Evolutionary conservation across 2,797 vertebrate genomes (phyloP).

Genomic region (Sebastes miniatus): DNA sequence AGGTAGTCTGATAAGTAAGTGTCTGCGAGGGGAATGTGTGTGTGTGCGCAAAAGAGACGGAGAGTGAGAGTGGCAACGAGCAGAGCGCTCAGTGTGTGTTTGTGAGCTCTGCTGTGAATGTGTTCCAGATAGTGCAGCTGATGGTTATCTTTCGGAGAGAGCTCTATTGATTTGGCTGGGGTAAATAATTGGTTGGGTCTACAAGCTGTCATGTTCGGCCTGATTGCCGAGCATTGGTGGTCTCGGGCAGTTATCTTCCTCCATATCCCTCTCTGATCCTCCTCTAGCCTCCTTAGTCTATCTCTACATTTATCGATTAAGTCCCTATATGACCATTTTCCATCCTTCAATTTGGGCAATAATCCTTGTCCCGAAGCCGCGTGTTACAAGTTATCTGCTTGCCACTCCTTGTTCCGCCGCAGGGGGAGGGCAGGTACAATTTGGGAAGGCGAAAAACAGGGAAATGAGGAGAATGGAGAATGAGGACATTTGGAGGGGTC

Average conservation of each 20-base stretch:
- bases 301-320: conserved; percentile 76
- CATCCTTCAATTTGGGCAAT: conserved; percentile 71
- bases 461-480: conserved; percentile 56
- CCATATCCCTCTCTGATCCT: conserved; percentile 78
- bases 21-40: conserved; percentile 13
- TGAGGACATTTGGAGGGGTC: conserved; percentile 65
- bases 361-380: conserved; percentile 59
- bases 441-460: conserved; percentile 23
- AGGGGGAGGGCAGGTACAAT: conserved; percentile 22
- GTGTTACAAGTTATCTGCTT: conserved; percentile 50
- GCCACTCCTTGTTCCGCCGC: conserved; percentile 25
- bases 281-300: conserved; percentile 71
- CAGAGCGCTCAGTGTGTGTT: conserved; percentile 53
- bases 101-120: conserved; percentile 65
- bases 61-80: conserved; percentile 48
- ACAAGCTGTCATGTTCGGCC: conserved; percentile 84
- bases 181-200: conserved; percentile 84
- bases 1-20: conserved; percentile 43
- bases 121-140: conserved; percentile 70
- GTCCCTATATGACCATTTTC: conserved; percentile 67
- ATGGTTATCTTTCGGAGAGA: conserved; percentile 79
- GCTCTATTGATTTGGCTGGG: conserved; percentile 82
- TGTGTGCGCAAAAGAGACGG: conserved; percentile 20
- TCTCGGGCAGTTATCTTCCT: conserved; percentile 77
- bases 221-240: conserved; percentile 80